phyloP scores from a whole-genome alignment of 2,113 vertebrate species.

The Pterocles gutturalis region DNA sequence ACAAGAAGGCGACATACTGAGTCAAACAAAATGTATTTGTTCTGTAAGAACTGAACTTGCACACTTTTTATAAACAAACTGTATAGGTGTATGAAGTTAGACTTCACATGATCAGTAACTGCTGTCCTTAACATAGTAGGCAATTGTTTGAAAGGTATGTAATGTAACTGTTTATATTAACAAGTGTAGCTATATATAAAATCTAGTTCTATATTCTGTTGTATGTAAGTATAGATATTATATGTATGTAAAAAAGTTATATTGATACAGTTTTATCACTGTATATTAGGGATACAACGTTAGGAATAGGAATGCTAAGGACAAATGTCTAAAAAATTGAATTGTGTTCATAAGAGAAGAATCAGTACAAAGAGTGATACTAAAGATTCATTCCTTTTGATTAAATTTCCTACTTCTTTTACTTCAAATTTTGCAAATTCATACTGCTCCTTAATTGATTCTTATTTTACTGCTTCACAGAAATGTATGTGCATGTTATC shows the following conservation, averaged over 20 bases:
- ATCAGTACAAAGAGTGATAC: background rate
- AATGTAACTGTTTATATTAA: constrained; percentile 57
- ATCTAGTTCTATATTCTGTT: background rate
- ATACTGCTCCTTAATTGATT: background rate
- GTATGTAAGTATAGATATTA: background rate
- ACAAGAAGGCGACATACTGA: constrained; percentile 89
- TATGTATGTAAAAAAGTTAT: background rate
- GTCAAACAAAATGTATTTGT: constrained; percentile 81
- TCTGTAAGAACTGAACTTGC: constrained; percentile 75
- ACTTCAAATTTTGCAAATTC: background rate
- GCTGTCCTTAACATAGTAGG: constrained; percentile 65
- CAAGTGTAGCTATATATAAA: background rate
- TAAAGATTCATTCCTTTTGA: background rate
- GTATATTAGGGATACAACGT: background rate
- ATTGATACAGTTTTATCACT: background rate
- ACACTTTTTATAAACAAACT: constrained; percentile 74
- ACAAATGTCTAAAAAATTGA: background rate
- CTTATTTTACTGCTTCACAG: background rate
- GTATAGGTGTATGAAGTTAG: constrained; percentile 72
- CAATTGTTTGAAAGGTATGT: constrained; percentile 62
- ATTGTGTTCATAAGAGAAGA: background rate
- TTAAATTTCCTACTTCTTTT: background rate
- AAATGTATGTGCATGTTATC: background rate
- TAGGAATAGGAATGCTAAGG: background rate
- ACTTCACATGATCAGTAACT: constrained; percentile 72